Conservation (phyloP, 2,797 vertebrate species). For the Presbytis comata region DNA sequence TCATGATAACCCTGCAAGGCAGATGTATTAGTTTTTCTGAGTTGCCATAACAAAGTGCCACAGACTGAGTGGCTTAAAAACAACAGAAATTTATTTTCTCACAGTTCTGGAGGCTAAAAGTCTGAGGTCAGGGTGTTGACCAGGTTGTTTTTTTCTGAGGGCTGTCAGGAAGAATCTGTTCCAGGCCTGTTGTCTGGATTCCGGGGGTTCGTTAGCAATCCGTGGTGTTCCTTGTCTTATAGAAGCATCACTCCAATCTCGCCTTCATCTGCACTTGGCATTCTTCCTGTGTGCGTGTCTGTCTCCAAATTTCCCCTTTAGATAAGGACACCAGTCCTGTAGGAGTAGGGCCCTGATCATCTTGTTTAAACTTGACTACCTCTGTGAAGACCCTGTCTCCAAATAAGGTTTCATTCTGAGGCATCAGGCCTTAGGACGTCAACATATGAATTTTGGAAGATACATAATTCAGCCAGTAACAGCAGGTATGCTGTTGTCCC, state of each 20-base stretch:
- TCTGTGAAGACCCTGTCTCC: not conserved
- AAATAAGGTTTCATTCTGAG: not conserved
- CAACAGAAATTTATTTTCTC: not conserved
- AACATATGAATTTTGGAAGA: not conserved
- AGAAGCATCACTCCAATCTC: not conserved
- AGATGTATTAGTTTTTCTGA: not conserved
- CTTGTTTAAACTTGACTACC: not conserved
- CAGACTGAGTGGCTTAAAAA: not conserved
- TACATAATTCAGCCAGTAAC: not conserved
- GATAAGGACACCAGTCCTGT: not conserved
- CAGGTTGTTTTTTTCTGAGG: not conserved
- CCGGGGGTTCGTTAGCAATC: not conserved
- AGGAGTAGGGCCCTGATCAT: not conserved
- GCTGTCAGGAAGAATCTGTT: not conserved
- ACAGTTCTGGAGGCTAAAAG: not conserved
- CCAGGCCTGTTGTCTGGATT: no score
- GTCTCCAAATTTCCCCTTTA: not conserved
- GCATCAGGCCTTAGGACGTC: not conserved
- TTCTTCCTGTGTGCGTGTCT: not conserved
- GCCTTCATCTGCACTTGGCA: not conserved
- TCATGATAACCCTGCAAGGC: not conserved
- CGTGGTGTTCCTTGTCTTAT: not conserved
- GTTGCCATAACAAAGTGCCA: not conserved
- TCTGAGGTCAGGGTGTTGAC: not conserved
- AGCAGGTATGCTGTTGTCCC: not conserved